These are phyloP conservation scores for Thaumatotibia leucotreta DNA, from an alignment of 1,140 invertebrate species.

Conservation along the genomic window DNA sequence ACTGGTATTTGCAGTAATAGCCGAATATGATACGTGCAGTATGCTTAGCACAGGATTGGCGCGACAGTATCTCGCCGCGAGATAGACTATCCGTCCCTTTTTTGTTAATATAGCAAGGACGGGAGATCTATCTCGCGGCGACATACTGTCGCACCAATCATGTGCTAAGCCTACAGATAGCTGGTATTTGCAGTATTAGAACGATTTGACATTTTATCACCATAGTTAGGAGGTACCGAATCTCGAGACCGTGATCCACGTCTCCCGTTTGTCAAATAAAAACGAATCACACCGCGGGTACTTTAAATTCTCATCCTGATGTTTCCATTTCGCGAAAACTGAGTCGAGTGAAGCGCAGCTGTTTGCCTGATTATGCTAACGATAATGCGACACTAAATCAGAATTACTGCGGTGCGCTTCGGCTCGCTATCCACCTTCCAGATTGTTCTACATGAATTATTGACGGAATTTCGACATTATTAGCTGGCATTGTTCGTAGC, in stretches of 20 bases:
- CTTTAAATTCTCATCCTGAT: constrained; percentile 29
- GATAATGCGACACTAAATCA: constrained; percentile 35
- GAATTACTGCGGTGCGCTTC: constrained; percentile 24
- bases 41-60: no score
- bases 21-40: no score
- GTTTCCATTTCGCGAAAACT: constrained; percentile 17
- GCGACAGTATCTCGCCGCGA: no score
- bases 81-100: no score
- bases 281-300: constrained; percentile 20
- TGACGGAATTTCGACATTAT: not conserved
- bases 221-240: not conserved
- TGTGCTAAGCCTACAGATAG: no score
- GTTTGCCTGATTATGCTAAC: constrained; percentile 36
- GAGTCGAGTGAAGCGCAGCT: constrained; percentile 21
- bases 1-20: no score
- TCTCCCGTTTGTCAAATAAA: constrained; percentile 16
- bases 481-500: not conserved
- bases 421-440: not conserved
- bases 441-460: not conserved
- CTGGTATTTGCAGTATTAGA: no score
- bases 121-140: no score
- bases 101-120: no score
- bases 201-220: no score
- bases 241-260: not conserved
- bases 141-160: no score